Base-by-base conservation (phyloP, 2,888 invertebrate genomes). In the Noctua janthina region DNA sequence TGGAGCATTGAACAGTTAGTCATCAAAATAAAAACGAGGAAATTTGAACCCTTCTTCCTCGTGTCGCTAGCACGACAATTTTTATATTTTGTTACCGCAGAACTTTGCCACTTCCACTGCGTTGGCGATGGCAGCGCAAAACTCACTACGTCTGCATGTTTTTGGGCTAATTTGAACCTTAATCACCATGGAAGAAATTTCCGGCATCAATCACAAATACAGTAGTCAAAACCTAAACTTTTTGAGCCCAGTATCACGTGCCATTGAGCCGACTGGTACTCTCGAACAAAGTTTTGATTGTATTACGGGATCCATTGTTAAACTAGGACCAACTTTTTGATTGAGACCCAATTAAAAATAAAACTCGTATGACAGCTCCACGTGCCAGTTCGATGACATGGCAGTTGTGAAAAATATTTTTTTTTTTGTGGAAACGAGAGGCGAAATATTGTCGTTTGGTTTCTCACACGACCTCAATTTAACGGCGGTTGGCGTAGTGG, bases 261-360 rank as follows among this genome's bases (percentile, higher is more conserved):
- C 69, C 62, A 87, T 59, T 75, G 81, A 62, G 35, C 67, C 75
- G 17, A 56, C 54, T 84, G 39, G 59, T 70, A 76, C 69, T 78
- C 75, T 75, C 59, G 59, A 72, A 78, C 43, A 66, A 85, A 86
- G 51, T 86, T 86, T 87, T 81, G 77, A 86, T 87, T 81, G 76
- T 87, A 43, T 80, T 73, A 75, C 67, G 67, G 29, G 15, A 39
- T 46, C 70, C 80, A 79, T 84, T 85, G 80, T 87, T 77, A 75
- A 80, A 77, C 84, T 80, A 76, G 51, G 68, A 66, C 74, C 23
- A 87, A 86, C 85, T 86, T 86, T 39, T 84, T 87, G 76, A 87
- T 87, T 78, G 87, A 76, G 79, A 77, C 68, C 79, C 87, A 87
- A 87, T 87, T 87, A 83, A 85, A 82, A 87, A 84, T 74, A 81